Evolutionary conservation across 1,140 invertebrate genomes (phyloP).

Genomic region (Lepidurus apus): DNA sequence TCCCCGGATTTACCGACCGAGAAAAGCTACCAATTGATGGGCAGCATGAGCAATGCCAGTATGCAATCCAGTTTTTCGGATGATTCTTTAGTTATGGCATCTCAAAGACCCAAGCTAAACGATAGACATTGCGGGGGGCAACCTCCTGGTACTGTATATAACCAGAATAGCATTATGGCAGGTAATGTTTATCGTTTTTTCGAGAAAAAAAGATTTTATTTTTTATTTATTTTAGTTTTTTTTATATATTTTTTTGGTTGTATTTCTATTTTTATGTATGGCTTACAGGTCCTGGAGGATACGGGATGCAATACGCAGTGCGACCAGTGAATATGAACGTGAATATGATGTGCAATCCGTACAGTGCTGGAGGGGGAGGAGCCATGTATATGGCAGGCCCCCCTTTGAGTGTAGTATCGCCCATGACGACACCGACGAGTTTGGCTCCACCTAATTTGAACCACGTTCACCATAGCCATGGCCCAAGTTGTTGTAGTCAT

Average conservation of each 20-base stretch:
- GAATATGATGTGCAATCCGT: constrained; percentile 10
- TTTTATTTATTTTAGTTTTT: background rate
- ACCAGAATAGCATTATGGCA: background rate
- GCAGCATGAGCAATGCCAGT: background rate
- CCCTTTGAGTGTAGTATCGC: background rate
- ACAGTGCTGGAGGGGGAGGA: background rate
- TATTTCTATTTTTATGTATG: no score
- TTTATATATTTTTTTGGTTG: no score
- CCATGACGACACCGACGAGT: background rate
- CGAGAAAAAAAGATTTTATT: background rate
- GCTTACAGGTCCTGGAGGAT: background rate
- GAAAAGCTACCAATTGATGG: background rate
- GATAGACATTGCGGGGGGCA: background rate
- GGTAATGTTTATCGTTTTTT: background rate
- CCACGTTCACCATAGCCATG: background rate
- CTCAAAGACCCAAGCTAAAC: background rate
- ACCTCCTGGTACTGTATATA: background rate
- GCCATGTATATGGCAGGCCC: background rate
- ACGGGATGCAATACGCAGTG: background rate
- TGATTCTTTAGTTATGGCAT: background rate
- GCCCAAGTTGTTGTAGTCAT: background rate
- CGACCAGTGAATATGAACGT: constrained; percentile 10
- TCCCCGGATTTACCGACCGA: background rate
- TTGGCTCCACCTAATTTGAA: background rate
- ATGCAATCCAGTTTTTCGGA: background rate